Conservation (phyloP, 2,888 invertebrate genomes). For the Tinea semifulvella region DNA sequence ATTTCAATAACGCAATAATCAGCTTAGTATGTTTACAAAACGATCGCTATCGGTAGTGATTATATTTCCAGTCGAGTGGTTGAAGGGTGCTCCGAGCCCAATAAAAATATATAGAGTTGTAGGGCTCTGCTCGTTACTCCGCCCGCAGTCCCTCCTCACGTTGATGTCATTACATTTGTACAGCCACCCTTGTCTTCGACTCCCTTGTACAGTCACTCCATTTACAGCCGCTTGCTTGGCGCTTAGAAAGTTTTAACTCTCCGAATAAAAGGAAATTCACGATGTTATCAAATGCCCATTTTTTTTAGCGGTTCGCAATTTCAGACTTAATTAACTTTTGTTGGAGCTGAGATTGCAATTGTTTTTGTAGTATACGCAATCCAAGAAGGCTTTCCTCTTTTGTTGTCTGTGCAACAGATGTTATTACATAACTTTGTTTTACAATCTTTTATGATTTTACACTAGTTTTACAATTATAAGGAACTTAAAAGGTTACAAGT, state of each 20-base stretch:
- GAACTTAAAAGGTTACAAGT: too few species aligned
- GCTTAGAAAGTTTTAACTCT: slow-evolving; percentile 11
- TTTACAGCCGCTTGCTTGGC: slow-evolving; percentile 5
- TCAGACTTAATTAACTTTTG: background rate
- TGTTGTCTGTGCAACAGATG: too few species aligned
- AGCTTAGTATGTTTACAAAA: slow-evolving; percentile 37
- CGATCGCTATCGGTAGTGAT: slow-evolving; percentile 48
- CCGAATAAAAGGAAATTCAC: background rate
- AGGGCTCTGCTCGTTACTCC: slow-evolving; percentile 31
- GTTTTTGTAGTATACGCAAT: slow-evolving; percentile 1
- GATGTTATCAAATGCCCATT: background rate
- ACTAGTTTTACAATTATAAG: too few species aligned
- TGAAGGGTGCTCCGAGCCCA: slow-evolving; percentile 22
- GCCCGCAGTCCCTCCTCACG: slow-evolving; percentile 32
- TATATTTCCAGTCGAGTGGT: slow-evolving; percentile 55
- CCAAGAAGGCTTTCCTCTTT: background rate
- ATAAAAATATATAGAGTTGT: slow-evolving; percentile 43
- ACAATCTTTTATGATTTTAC: too few species aligned
- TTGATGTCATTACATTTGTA: slow-evolving; percentile 43
- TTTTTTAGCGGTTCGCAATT: slow-evolving; percentile 4
- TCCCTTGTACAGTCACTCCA: slow-evolving; percentile 2
- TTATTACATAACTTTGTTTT: too few species aligned
- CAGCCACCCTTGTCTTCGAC: slow-evolving; percentile 3
- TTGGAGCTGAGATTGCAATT: background rate
- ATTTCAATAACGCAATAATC: too few species aligned